Conservation (phyloP, 2,888 invertebrate species). For the Syrista parreyssii region DNA sequence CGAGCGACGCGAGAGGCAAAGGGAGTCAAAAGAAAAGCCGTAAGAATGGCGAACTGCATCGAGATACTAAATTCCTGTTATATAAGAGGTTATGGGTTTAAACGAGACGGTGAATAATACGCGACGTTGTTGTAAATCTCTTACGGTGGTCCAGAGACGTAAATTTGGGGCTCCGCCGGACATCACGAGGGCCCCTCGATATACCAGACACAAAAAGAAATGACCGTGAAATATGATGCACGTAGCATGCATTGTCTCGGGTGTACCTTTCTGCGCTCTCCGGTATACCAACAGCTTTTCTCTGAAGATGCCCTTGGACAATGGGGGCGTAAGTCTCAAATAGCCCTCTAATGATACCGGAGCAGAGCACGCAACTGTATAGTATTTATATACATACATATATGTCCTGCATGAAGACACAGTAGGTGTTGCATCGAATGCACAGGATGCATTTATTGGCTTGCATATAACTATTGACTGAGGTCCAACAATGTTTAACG, state of each 20-base stretch:
- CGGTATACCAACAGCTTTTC: constrained; percentile 8
- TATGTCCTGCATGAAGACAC: background rate
- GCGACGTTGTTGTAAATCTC: background rate
- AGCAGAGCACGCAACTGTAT: constrained; percentile 22
- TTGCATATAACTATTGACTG: background rate
- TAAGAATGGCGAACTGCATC: background rate
- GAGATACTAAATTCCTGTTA: background rate
- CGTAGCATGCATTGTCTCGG: constrained; percentile 54
- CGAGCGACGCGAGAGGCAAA: background rate
- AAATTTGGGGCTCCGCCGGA: constrained; percentile 37
- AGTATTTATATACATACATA: background rate
- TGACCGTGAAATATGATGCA: constrained; percentile 59
- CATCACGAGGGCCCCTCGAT: background rate
- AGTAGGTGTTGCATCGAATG: background rate
- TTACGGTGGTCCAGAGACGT: constrained; percentile 37
- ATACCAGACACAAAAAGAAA: constrained; percentile 31
- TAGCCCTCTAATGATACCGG: constrained; percentile 54
- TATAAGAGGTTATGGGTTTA: background rate
- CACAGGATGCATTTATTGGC: background rate
- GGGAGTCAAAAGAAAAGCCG: background rate
- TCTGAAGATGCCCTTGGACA: constrained; percentile 41
- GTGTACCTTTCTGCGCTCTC: constrained; percentile 7
- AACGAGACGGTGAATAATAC: background rate
- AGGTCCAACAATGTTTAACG: background rate
- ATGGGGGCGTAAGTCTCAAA: constrained; percentile 53